Base-by-base conservation (phyloP, 2,888 invertebrate genomes). In the Brenthis hecate region DNA sequence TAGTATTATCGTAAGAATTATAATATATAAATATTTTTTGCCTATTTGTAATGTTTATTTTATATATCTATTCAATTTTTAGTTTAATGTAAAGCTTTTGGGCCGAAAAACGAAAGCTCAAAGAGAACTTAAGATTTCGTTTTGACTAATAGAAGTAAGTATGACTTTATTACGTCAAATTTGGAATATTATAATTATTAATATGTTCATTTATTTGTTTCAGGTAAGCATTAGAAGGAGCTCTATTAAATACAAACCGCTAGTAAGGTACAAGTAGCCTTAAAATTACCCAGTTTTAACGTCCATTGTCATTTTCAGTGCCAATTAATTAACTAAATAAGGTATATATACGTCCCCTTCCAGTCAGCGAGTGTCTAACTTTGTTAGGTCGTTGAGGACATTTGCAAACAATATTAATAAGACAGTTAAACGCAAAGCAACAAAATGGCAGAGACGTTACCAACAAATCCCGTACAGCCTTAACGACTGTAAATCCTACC, bases 401-500 rank as follows among this genome's bases (percentile, higher is more conserved):
- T 63, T 69, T 70, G 54, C 57, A 70, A 69, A 70, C 73, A 71
- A 75, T 75, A 73, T 74, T 73, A 76, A 72, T 73, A 75, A 75
- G 69, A 72, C 67, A 68, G 68, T 68, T 62, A 54, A 69, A 66
- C 65, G 75, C 75, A 75, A 73, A 72, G 70, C 70, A 74, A 60
- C 73, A 73, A 74, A 73, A 75, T 73, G 73, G 73, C 73, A 63
- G 72, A 66, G 70, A 74, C 72, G 66, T 65, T 71, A 71, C 72
- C 70, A 74, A 74, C 75, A 77, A 77, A 78, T 76, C 75, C 69
- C 69, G 68, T 73, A 74, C 77, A 78, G 76, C 76, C 74, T 72
- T 81, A 85, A 84, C 82, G 85, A 86, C 84, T 86, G 84, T 84
- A 85, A 88, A 86, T 84, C 85, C 80, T 81, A 82, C 82, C 82